Base-by-base conservation (phyloP, 1,140 invertebrate genomes). In the Oryzaephilus surinamensis region DNA sequence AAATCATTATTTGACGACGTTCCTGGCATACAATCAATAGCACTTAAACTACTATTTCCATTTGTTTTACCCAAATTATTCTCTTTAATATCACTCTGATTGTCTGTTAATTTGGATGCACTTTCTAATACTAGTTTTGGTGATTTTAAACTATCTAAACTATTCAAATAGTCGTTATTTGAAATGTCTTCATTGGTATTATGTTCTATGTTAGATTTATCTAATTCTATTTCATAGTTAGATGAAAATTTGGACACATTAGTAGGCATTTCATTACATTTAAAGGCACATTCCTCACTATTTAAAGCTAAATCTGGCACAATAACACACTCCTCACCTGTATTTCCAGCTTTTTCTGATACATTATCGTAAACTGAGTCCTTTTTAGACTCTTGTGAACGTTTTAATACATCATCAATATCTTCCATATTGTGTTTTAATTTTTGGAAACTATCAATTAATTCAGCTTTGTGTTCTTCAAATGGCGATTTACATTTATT, bases 71-170 rank as follows among this genome's bases (percentile, higher is more conserved):
- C 36, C 3, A 30, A 28, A 29, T 31, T 31, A 21, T 38, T 30
- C 4, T 33, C 30, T 21, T 44, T 41, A n/a, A n/a, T n/a, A n/a
- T n/a, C n/a, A n/a, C n/a, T n/a, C n/a, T n/a, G n/a, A n/a, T n/a
- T n/a, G n/a, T n/a, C n/a, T n/a, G n/a, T n/a, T n/a, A n/a, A n/a
- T n/a, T n/a, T n/a, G n/a, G n/a, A n/a, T 4, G 52, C 39, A 2
- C 44, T 48, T 35, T 55, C 53, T 24, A 55, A 23, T 24, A 55
- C 59, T 29, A 61, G 38, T 41, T 51, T 51, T 8, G 59, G 59
- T 17, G 57, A 60, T 33, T 58, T 59, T 15, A 60, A 43, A 38
- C 42, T 52, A 13, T 55, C 52, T 20, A 55, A 32, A 24, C 48
- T 40, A 37, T 55, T 46, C 21, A 48, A 42, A 6, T 28, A 26